Conservation (phyloP, 2,797 vertebrate species). For the Pantherophis alleghaniensis region DNA sequence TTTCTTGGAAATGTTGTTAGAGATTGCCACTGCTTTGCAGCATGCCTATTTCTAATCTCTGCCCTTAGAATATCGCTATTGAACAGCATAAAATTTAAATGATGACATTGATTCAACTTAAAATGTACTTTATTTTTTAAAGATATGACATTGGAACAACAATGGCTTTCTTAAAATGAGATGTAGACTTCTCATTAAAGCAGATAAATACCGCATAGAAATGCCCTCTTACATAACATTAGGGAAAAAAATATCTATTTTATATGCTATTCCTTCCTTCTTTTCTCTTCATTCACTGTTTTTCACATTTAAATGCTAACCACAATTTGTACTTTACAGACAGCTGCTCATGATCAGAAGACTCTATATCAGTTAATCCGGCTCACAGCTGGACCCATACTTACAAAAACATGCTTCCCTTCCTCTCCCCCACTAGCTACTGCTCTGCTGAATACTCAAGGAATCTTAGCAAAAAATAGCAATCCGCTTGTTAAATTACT, state of each 20-base stretch:
- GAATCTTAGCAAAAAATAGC: not conserved
- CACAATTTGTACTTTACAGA: constrained; percentile 39
- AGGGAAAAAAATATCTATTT: not conserved
- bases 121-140: not conserved
- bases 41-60: not conserved
- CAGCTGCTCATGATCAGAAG: constrained; percentile 56
- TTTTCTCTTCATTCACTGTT: not conserved
- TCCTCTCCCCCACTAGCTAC: not conserved
- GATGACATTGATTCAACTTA: not conserved
- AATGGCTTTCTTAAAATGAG: not conserved
- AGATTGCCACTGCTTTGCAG: not conserved
- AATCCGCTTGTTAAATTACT: constrained; percentile 4
- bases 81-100: not conserved
- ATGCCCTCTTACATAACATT: not conserved
- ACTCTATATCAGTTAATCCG: constrained; percentile 14
- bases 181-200: not conserved
- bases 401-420: constrained; percentile 52
- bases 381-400: constrained; percentile 32
- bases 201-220: not conserved
- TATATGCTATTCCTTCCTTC: not conserved
- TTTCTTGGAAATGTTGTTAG: not conserved
- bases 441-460: constrained; percentile 10
- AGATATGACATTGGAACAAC: not conserved
- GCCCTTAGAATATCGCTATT: not conserved
- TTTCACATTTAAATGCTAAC: constrained; percentile 36